Evolutionary conservation across 2,797 vertebrate species (phyloP).

Genomic region (Ispidina picta): DNA sequence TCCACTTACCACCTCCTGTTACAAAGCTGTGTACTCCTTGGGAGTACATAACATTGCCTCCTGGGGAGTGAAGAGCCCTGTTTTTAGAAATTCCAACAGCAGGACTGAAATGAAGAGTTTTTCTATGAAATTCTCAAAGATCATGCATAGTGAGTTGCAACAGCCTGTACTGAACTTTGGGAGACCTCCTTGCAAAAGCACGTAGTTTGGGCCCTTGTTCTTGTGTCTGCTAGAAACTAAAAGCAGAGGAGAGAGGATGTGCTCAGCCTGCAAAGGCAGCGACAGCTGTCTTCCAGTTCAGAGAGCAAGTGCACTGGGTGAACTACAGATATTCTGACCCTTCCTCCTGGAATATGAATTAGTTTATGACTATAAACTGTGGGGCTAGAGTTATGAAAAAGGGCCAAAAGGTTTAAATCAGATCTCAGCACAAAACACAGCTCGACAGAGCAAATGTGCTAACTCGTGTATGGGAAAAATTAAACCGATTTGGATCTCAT

Average conservation of each 20-base stretch:
- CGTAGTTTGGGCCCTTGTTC: neutral
- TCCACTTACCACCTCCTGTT: neutral
- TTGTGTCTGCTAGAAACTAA: neutral
- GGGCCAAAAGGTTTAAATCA: neutral
- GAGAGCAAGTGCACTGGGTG: neutral
- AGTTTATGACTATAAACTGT: neutral
- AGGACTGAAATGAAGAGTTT: neutral
- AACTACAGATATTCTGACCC: neutral
- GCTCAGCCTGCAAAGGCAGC: neutral
- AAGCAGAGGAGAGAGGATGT: neutral
- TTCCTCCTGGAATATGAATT: neutral
- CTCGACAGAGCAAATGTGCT: neutral
- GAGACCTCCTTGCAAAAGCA: neutral
- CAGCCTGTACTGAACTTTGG: neutral
- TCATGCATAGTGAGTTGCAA: neutral
- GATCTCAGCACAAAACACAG: neutral
- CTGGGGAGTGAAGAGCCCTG: neutral
- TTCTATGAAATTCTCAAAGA: neutral
- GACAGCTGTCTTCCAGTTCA: neutral
- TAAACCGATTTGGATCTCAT: neutral
- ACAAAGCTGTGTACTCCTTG: neutral
- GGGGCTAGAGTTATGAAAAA: neutral
- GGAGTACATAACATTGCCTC: neutral
- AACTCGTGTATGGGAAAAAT: neutral
- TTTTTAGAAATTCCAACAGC: neutral